phyloP scores from a whole-genome alignment of 2,113 vertebrate genomes.

The Oreotrochilus melanogaster region DNA sequence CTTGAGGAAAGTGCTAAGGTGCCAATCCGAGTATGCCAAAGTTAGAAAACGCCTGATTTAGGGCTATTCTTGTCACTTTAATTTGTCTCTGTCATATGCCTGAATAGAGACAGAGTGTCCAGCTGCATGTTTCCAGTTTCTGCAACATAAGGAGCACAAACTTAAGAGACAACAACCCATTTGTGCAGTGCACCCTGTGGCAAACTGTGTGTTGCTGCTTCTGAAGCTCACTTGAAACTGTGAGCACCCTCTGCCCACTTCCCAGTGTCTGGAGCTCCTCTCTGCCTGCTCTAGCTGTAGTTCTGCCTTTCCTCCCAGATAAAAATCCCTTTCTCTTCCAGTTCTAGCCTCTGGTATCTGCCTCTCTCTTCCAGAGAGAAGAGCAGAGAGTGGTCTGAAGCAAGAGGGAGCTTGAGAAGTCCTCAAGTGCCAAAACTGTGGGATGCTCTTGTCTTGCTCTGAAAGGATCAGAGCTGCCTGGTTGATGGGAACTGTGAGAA shows the following conservation, averaged over 20 bases:
- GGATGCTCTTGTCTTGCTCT: background rate
- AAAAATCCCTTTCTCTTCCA: background rate
- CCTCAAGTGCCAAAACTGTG: background rate
- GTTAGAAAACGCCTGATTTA: constrained; percentile 32
- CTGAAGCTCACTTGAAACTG: background rate
- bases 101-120: background rate
- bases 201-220: background rate
- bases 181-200: background rate
- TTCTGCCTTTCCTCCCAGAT: background rate
- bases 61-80: constrained; percentile 53
- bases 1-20: background rate
- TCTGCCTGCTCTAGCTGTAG: background rate
- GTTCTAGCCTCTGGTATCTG: too few relatives aligned
- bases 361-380: background rate
- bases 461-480: background rate
- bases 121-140: background rate
- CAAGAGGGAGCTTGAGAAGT: background rate
- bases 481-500: background rate
- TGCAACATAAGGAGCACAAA: background rate
- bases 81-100: constrained; percentile 31
- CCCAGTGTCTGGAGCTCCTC: background rate
- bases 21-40: constrained; percentile 1
- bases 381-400: background rate
- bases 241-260: fast-evolving
- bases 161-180: background rate